A percentile compares a stretch with the other conserved stretches of the same genome.
Conservation (phyloP, 2,797 vertebrate genomes). For the Sparidentex hasta region DNA sequence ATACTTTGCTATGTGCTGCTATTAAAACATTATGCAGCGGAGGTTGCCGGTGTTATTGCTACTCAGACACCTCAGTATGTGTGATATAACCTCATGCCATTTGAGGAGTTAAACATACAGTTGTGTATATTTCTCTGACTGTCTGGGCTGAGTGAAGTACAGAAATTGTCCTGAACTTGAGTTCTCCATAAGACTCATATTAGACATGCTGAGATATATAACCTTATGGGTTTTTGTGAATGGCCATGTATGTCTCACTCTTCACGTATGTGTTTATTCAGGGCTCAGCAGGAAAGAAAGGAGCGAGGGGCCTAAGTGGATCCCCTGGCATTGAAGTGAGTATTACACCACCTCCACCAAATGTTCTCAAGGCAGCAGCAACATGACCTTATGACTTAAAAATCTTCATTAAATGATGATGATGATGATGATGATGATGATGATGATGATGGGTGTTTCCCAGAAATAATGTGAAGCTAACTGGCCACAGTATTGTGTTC, state of each 20-base stretch:
- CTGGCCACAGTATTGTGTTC: not conserved
- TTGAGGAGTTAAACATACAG: constrained; percentile 21
- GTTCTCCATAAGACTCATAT: constrained; percentile 15
- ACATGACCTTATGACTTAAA: not conserved
- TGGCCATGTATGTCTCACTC: constrained; percentile 52
- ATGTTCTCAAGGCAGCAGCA: not conserved
- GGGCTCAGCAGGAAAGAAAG: constrained; percentile 92
- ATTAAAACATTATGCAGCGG: not conserved
- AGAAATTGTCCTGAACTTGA: constrained; percentile 6
- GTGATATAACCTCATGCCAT: not conserved
- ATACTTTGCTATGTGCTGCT: not conserved
- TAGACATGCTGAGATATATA: constrained; percentile 6
- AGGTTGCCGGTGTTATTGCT: constrained; percentile 15
- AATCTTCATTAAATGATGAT: not conserved
- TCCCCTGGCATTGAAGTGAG: constrained; percentile 91
- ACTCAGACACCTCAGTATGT: not conserved
- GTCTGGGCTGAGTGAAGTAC: not conserved
- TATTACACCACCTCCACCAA: constrained; percentile 47
- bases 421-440: not conserved
- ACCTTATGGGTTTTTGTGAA: constrained; percentile 42
- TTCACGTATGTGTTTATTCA: constrained; percentile 76
- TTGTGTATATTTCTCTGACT: constrained; percentile 30
- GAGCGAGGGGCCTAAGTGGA: constrained; percentile 88
- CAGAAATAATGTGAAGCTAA: not conserved
- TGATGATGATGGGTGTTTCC: not conserved